phyloP scores from a whole-genome alignment of 2,113 vertebrate genomes.

The Lichenostomus cassidix region DNA sequence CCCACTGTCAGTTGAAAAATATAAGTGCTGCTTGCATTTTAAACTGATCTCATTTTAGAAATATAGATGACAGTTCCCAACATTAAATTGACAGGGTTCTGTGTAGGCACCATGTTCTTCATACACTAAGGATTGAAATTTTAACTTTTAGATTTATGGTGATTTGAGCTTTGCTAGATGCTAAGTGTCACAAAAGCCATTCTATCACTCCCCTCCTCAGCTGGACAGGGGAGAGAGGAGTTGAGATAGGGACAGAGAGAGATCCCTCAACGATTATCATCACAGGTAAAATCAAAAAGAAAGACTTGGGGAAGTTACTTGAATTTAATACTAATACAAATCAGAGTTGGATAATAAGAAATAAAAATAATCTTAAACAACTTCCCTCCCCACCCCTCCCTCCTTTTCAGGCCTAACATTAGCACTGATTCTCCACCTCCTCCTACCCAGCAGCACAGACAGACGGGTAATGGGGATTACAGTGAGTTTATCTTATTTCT shows the following conservation, averaged over 20 bases:
- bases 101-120: background rate
- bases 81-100: background rate
- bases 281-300: background rate
- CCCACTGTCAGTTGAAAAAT: background rate
- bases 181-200: background rate
- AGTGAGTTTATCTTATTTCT: background rate
- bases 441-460: background rate
- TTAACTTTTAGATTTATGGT: background rate
- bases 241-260: background rate
- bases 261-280: background rate
- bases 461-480: background rate
- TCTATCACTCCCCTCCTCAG: background rate
- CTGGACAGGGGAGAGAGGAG: background rate
- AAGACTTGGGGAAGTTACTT: background rate
- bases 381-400: fast-evolving
- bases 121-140: background rate
- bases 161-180: background rate
- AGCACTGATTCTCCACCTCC: background rate
- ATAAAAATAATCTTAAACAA: background rate
- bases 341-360: background rate
- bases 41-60: background rate
- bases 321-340: background rate
- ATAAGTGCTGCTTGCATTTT: background rate
- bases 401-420: background rate
- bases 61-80: background rate